These are phyloP conservation scores for Microcebus lehilahytsara DNA, from an alignment of 2,113 vertebrate species.

Conservation along the genomic window DNA sequence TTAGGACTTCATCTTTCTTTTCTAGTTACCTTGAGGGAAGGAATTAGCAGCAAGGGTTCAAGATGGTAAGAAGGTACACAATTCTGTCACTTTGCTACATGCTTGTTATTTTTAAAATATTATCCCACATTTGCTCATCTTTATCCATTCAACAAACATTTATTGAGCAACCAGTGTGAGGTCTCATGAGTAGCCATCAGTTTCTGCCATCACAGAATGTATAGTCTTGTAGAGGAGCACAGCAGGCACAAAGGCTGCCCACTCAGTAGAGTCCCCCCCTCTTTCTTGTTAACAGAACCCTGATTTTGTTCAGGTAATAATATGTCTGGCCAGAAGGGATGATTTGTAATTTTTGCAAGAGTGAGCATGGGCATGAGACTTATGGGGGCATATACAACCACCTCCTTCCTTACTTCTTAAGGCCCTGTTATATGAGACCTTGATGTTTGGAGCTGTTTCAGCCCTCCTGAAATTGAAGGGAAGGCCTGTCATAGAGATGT, in stretches of 20 bases:
- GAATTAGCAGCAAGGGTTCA: not conserved
- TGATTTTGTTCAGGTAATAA: not conserved
- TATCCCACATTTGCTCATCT: not conserved
- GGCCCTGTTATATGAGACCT: not conserved
- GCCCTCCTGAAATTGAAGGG: not conserved
- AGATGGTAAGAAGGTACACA: not conserved
- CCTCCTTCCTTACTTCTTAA: not conserved
- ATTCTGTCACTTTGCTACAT: not conserved
- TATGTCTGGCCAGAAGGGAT: not conserved
- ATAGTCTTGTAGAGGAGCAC: not conserved
- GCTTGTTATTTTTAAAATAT: not conserved
- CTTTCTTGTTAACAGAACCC: not conserved
- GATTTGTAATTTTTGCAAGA: not conserved
- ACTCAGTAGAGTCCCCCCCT: not conserved
- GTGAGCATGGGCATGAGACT: not conserved
- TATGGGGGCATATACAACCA: not conserved
- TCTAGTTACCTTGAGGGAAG: not conserved
- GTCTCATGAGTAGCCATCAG: not conserved
- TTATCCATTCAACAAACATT: not conserved
- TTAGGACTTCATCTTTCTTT: not conserved
- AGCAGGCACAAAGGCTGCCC: not conserved
- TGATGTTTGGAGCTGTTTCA: too few relatives aligned
- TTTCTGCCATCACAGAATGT: not conserved
- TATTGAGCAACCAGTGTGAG: not conserved
- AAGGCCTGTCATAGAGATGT: not conserved